Evolutionary conservation across 2,797 vertebrate species (phyloP), one percentile per base, ranked within the genome.

Genomic region (Taenioides sp.): DNA sequence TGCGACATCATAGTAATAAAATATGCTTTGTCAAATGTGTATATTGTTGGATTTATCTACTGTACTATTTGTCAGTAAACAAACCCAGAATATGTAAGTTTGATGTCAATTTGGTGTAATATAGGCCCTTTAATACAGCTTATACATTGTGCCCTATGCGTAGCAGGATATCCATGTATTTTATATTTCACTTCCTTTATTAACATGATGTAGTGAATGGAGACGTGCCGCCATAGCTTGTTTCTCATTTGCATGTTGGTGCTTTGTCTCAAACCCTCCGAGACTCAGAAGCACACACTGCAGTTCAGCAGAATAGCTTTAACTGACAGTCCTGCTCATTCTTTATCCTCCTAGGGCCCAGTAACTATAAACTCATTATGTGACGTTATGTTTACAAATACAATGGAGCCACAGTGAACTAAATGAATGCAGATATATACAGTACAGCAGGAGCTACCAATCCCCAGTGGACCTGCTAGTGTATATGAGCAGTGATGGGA

Each of bases 311-410:
- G 60, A 69, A 70, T 2, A 14, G 55, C 49, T 68, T 73, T 74
- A 71, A 76, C 40, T 77, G 74, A 77, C 72, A 82, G 62, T 20
- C 65, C 77, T 79, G 78, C 86, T 84, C 82, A 80, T 80, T 72
- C 57, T 25, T 40, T 59, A 70, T 72, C 31, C 73, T 78, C 69
- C 72, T 66, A 73, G 85, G 65, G 65, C 65, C 69, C 78, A 78
- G 62, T 76, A 68, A 77, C 77, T 76, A 72, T 82, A 80, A 83
- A 85, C 18, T 75, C 81, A 87, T 86, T 68, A 84, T 80, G 60
- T 62, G 75, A 76, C 28, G 4, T 70, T 78, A 74, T 81, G 85
- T 80, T 79, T 75, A 72, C 73, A 86, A 84, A 88, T 76, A 69
- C 72, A 74, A 73, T 28, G 60, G 66, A 16, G 1, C 67, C 73